Conservation (phyloP, 1,140 invertebrate genomes). For the Megalopta genalis region DNA sequence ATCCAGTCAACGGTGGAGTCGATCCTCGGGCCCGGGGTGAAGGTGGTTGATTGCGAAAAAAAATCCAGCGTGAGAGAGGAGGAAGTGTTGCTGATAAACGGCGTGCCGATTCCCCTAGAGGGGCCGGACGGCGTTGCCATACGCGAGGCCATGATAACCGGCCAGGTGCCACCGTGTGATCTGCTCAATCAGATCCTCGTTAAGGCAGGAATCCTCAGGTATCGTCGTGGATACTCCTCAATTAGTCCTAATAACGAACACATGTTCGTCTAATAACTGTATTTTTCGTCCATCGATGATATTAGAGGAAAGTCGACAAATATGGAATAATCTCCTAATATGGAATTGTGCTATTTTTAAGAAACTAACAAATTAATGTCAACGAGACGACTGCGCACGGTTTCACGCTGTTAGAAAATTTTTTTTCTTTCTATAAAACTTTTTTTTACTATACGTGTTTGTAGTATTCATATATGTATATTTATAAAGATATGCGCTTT, state of each 20-base stretch:
- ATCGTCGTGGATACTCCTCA: slow-evolving; percentile 59
- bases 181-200: slow-evolving; percentile 87
- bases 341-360: too few relatives aligned
- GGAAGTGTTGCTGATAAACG: slow-evolving; percentile 88
- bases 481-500: too few relatives aligned
- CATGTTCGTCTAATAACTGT: background rate
- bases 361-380: too few relatives aligned
- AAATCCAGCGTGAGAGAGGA: slow-evolving; percentile 87
- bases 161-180: slow-evolving; percentile 87
- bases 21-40: slow-evolving; percentile 87
- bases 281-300: background rate
- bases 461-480: too few relatives aligned
- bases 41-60: slow-evolving; percentile 89
- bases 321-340: too few relatives aligned
- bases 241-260: background rate
- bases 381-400: too few relatives aligned
- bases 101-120: slow-evolving; percentile 85
- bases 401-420: too few relatives aligned
- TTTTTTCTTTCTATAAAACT: too few relatives aligned
- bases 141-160: slow-evolving; percentile 85
- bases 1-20: slow-evolving; percentile 89
- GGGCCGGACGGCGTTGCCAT: slow-evolving; percentile 86
- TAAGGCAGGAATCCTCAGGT: slow-evolving; percentile 84
- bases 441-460: too few relatives aligned
- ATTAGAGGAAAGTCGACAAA: too few relatives aligned